Evolutionary conservation across 2,113 vertebrate species (phyloP), one percentile per base, ranked within the genome.

Genomic region (Pygoscelis adeliae): DNA sequence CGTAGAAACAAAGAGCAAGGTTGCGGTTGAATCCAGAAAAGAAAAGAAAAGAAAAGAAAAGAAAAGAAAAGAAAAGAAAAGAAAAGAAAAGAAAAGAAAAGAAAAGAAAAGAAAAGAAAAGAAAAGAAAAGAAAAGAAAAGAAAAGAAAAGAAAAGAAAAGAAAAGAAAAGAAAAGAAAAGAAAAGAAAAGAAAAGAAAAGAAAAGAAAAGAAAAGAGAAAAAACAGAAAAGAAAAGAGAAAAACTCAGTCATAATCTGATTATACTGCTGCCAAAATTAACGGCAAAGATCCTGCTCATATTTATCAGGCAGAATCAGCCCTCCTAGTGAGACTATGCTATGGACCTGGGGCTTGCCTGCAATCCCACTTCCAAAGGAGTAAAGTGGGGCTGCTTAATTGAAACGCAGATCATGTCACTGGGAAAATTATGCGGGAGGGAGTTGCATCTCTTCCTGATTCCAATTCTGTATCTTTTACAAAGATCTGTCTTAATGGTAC

Each of bases 41-140:
- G 5, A 5, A 52, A 32, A 15, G 10, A 13, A 4, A 30, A 9
- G 22, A 29, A 29, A 6, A 15, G 2, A 23, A 11, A 8, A 5
- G 6, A 15, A 30, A 17, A 4, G 16, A 9, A 21, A 16, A 6
- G 26, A 13, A 5, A 22, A 8, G 46, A 8, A 10, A 34, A 34
- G 10, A 5, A 7, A 32, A 38, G 20, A 3, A 16, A 17, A 18
- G 11, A 19, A 6, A n/a, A 29, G 5, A 15, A 2, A 29, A 17
- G 3, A 6, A 10, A 10, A 17, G 3, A 4, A 11, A 17, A 11
- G 3, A 10, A 6, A 17, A 11, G 8, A 7, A 7, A 2, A 17
- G 4, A 9, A 6, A 16, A 17, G 4, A 3, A 3, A 10, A 17
- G 4, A 5, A 4, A 6, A 8, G 47, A 4, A 3, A 21, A 13